phyloP scores from a whole-genome alignment of 1,140 invertebrate species.

The Drosophila albomicans region DNA sequence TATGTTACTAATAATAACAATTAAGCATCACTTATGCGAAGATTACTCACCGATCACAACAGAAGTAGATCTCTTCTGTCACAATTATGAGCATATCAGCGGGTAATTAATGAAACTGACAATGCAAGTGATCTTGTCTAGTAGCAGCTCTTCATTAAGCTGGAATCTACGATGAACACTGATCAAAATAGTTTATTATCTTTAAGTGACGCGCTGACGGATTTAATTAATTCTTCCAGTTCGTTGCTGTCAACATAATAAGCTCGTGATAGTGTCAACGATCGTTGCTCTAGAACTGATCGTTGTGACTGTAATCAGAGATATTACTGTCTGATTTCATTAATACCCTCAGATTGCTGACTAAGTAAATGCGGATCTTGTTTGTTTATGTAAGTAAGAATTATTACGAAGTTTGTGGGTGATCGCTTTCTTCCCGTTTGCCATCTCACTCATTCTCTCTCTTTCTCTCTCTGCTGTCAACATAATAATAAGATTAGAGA shows the following conservation, averaged over 20 bases:
- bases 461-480: constrained; percentile 1
- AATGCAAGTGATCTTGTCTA: background rate
- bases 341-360: background rate
- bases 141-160: background rate
- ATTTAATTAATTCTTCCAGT: background rate
- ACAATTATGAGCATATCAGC: too few species aligned
- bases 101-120: background rate
- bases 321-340: constrained; percentile 20
- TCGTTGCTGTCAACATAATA: constrained; percentile 23
- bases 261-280: constrained; percentile 20
- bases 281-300: constrained; percentile 5
- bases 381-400: constrained; percentile 7
- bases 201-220: background rate
- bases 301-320: constrained; percentile 8
- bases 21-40: background rate
- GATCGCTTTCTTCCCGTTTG: constrained; percentile 48
- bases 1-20: background rate
- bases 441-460: constrained; percentile 1
- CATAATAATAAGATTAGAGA: constrained; percentile 58
- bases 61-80: constrained; percentile 3
- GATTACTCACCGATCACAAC: background rate
- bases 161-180: background rate
- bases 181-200: background rate
- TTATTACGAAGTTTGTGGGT: constrained; percentile 9
- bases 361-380: constrained; percentile 16